phyloP scores from a whole-genome alignment of 2,113 vertebrate genomes.

The Dipodomys merriami region DNA sequence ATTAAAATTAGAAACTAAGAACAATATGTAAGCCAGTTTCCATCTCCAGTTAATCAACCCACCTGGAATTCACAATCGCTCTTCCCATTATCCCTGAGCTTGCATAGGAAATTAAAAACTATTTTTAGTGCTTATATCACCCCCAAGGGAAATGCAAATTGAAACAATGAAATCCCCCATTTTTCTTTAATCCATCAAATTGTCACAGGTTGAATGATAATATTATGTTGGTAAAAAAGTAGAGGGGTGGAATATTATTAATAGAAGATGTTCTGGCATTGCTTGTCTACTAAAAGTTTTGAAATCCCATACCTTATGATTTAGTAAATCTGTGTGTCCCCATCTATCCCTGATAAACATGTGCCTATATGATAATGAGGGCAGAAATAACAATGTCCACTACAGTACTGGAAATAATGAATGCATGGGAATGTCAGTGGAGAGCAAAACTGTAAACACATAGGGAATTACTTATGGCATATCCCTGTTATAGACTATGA shows the following conservation, averaged over 20 bases:
- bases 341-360: background rate
- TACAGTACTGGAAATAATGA: background rate
- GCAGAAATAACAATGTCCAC: background rate
- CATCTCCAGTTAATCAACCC: background rate
- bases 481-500: background rate
- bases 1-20: constrained; percentile 66
- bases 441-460: constrained; percentile 33
- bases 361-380: background rate
- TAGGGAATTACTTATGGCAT: background rate
- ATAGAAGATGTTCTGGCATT: background rate
- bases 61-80: background rate
- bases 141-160: constrained; percentile 30
- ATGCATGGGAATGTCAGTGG: background rate
- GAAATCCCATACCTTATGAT: background rate
- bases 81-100: constrained; percentile 8
- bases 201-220: constrained; percentile 1
- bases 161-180: constrained; percentile 25
- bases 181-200: constrained; percentile 6
- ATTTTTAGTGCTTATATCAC: constrained; percentile 19
- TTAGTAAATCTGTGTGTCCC: background rate
- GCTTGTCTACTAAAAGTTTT: background rate
- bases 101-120: constrained; percentile 15
- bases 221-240: background rate
- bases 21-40: background rate
- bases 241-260: background rate